Evolutionary conservation across 37 sponge, comb jelly and placozoan species (phyloP).

Genomic region (Ianthella basta): DNA sequence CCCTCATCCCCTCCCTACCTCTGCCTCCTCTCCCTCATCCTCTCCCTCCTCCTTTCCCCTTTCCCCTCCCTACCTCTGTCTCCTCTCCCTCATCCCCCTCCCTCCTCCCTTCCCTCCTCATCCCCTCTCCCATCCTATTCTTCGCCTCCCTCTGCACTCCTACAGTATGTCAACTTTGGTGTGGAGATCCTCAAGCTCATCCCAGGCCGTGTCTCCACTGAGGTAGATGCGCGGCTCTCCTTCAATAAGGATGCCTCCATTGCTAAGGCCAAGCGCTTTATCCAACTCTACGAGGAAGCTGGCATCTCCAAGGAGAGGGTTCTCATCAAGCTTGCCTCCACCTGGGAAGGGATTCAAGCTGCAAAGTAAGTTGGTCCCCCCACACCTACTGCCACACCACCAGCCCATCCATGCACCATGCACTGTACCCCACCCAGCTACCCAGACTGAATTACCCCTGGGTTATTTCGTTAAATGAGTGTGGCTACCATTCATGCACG

Average conservation of each 20-base stretch:
- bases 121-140: neutral
- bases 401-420: neutral
- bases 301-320: conserved; percentile 92
- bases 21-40: neutral
- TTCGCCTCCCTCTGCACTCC: neutral
- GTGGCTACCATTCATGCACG: too few relatives aligned
- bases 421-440: neutral
- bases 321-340: conserved; percentile 93
- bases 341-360: conserved; percentile 99
- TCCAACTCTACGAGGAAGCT: conserved; percentile 87
- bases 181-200: conserved; percentile 92
- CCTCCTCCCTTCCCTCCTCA: neutral
- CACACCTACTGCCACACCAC: neutral
- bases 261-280: conserved; percentile 88
- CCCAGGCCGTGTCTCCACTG: conserved; percentile 98
- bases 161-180: conserved; percentile 94
- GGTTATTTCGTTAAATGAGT: too few relatives aligned
- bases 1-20: neutral
- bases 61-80: neutral
- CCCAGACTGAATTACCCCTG: neutral
- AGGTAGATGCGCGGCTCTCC: conserved; percentile 97
- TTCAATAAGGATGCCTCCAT: conserved; percentile 88
- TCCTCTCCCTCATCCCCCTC: conserved; percentile 6
- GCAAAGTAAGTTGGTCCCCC: conserved; percentile 66
- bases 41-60: conserved; percentile 23